phyloP scores from a whole-genome alignment of 2,888 invertebrate genomes.

The Thymelicus sylvestris region DNA sequence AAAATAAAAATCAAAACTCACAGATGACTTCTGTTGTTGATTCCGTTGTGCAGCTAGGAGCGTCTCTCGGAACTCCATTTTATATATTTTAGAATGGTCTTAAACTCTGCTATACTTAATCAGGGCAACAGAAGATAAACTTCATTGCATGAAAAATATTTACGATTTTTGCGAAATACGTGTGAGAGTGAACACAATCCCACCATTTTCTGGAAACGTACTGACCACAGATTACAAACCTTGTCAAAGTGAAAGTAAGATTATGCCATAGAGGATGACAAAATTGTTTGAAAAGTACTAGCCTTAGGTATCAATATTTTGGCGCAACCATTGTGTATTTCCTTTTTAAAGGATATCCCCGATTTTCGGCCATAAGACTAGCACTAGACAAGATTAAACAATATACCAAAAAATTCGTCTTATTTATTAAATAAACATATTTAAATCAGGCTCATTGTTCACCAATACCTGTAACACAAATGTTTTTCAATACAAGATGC shows the following conservation, averaged over 20 bases:
- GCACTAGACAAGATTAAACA: no score
- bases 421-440: no score
- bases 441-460: no score
- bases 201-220: conserved; percentile 82
- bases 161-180: conserved; percentile 75
- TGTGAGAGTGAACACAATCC: conserved; percentile 77
- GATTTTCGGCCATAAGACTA: no score
- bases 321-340: no score
- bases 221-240: conserved; percentile 59
- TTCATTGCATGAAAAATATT: conserved; percentile 68
- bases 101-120: conserved; percentile 41
- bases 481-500: no score
- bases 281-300: no score
- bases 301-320: not conserved
- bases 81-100: conserved; percentile 37
- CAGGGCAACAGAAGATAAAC: conserved; percentile 52
- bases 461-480: no score
- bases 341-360: no score
- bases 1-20: conserved; percentile 61
- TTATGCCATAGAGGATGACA: not conserved
- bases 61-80: conserved; percentile 81
- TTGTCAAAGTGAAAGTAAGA: conserved; percentile 7
- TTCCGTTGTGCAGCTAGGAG: conserved; percentile 79
- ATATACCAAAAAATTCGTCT: no score
- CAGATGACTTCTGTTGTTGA: conserved; percentile 83